Conservation (phyloP, 2,113 vertebrate species). For the Steatornis caripensis region DNA sequence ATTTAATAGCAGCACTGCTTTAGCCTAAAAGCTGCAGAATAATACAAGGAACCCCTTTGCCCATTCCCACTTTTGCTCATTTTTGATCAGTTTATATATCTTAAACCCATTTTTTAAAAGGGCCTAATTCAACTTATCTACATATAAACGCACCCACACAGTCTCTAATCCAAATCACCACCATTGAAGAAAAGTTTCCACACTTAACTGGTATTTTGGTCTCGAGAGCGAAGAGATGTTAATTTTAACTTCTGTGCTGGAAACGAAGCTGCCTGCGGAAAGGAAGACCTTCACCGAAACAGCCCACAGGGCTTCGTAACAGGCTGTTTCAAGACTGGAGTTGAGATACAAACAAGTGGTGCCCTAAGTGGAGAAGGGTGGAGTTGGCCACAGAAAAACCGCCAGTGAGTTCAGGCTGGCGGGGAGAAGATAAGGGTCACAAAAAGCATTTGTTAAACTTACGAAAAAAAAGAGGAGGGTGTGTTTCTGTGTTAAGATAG, state of each 20-base stretch:
- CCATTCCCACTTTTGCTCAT: background rate
- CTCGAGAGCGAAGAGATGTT: background rate
- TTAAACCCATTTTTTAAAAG: background rate
- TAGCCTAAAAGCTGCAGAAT: background rate
- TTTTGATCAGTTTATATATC: background rate
- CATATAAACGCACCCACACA: background rate
- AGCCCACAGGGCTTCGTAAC: fast-evolving
- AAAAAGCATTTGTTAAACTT: background rate
- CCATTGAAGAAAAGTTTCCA: background rate
- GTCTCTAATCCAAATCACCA: background rate
- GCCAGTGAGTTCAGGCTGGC: constrained; percentile 28
- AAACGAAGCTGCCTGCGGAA: background rate
- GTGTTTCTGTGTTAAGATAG: background rate
- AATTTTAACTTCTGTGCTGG: background rate
- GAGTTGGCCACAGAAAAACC: constrained; percentile 46
- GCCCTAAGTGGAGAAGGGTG: constrained; percentile 42
- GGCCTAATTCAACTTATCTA: background rate
- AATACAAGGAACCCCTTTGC: background rate
- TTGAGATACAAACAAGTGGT: constrained; percentile 25
- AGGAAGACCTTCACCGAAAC: background rate
- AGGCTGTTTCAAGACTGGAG: background rate
- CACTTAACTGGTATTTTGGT: constrained; percentile 34
- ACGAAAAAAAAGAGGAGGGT: background rate
- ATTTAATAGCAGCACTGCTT: background rate
- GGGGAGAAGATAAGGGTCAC: constrained; percentile 36